Evolutionary conservation across 1,140 invertebrate genomes (phyloP).

Genomic region (Phenacoccus solenopsis): DNA sequence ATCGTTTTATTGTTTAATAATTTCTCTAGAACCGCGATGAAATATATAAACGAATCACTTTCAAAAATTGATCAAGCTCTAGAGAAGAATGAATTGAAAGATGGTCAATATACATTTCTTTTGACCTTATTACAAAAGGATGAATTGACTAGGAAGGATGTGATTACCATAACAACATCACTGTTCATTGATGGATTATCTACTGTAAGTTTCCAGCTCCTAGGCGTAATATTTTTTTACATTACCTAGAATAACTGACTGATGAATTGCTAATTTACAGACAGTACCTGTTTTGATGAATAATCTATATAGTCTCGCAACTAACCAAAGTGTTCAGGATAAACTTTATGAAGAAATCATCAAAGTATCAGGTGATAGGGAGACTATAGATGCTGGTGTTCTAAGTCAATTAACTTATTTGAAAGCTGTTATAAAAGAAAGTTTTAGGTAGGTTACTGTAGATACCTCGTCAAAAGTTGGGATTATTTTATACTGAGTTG

Average conservation of each 20-base stretch:
- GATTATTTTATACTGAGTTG: too few relatives aligned
- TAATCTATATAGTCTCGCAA: conserved; percentile 39
- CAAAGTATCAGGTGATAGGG: conserved; percentile 35
- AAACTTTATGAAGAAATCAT: conserved; percentile 35
- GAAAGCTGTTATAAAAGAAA: conserved; percentile 46
- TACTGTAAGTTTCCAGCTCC: conserved; percentile 35
- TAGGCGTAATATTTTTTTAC: too few relatives aligned
- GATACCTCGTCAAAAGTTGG: too few relatives aligned
- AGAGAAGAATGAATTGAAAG: conserved; percentile 29
- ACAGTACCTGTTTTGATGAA: conserved; percentile 36
- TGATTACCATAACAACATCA: conserved; percentile 38
- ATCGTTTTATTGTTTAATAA: too few relatives aligned
- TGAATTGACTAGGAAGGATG: conserved; percentile 36
- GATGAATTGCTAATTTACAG: too few relatives aligned
- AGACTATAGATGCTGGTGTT: conserved; percentile 25
- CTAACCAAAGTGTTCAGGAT: conserved; percentile 36
- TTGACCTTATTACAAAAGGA: conserved; percentile 35
- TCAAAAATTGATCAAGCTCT: conserved; percentile 26
- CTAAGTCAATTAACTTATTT: conserved; percentile 37
- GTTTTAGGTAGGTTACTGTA: conserved; percentile 30
- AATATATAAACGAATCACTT: conserved; percentile 22
- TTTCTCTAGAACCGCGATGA: neutral
- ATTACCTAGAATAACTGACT: too few relatives aligned
- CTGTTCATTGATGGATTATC: conserved; percentile 41
- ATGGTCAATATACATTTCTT: conserved; percentile 36